Conservation (phyloP, 2,113 vertebrate species). For the Megalops atlanticus region DNA sequence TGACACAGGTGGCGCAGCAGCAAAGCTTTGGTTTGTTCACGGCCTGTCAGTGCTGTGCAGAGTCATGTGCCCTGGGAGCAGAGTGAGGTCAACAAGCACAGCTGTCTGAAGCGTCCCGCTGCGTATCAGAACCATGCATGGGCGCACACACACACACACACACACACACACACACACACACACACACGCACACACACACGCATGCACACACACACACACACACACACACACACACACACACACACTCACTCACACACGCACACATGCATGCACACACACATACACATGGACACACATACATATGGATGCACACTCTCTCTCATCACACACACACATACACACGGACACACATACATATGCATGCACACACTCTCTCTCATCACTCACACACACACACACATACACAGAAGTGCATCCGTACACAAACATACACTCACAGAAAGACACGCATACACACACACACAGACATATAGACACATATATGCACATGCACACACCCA, state of each 20-base stretch:
- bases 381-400: neutral
- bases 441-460: too few relatives aligned
- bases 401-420: neutral
- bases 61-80: slow-evolving; percentile 31
- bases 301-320: too few relatives aligned
- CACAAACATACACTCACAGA: neutral
- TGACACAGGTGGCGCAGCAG: slow-evolving; percentile 41
- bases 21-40: slow-evolving; percentile 31
- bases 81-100: slow-evolving; percentile 3
- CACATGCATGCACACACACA: neutral
- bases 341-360: neutral
- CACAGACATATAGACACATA: neutral
- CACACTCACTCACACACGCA: neutral
- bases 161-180: slow-evolving; percentile 9
- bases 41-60: slow-evolving; percentile 35
- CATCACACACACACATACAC: neutral
- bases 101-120: slow-evolving; percentile 26
- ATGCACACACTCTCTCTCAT: neutral
- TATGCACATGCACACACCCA: too few relatives aligned
- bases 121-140: slow-evolving; percentile 46
- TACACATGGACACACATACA: neutral
- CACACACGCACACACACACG: slow-evolving; percentile 17
- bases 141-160: neutral
- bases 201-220: neutral
- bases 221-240: neutral